phyloP scores from a whole-genome alignment of 1,140 invertebrate species.

The Dinothrombium tinctorium region DNA sequence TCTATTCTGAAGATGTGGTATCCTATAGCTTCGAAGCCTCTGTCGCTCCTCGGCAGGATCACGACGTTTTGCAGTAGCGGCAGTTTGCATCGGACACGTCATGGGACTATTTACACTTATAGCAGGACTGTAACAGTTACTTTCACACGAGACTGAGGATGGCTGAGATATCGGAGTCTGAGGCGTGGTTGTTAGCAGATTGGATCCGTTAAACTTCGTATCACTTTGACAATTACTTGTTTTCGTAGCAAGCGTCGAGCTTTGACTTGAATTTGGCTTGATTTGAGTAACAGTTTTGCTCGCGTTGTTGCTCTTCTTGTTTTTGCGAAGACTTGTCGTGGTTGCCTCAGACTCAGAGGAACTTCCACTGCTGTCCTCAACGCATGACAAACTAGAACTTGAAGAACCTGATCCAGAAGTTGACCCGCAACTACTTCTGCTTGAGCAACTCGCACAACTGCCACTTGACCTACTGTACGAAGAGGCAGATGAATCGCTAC shows the following conservation, averaged over 20 bases:
- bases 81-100: background rate
- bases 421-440: background rate
- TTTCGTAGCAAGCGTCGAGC: background rate
- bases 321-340: background rate
- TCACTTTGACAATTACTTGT: background rate
- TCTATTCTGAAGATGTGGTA: slow-evolving; percentile 10
- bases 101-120: slow-evolving; percentile 6
- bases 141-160: slow-evolving; percentile 7
- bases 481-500: background rate
- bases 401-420: slow-evolving; percentile 8
- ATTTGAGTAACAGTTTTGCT: background rate
- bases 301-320: background rate
- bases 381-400: background rate
- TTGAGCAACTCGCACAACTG: slow-evolving; percentile 1
- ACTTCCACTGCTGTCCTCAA: background rate
- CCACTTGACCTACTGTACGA: slow-evolving; percentile 1
- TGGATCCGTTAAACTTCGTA: background rate
- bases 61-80: slow-evolving; percentile 1
- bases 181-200: background rate
- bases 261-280: background rate
- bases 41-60: slow-evolving; percentile 11
- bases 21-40: slow-evolving; percentile 10
- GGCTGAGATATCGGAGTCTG: slow-evolving; percentile 5
- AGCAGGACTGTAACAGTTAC: slow-evolving; percentile 7
- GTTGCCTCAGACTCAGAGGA: background rate